These are phyloP conservation scores for Spea bombifrons DNA, from an alignment of 2,113 vertebrate species.

Conservation along the genomic window DNA sequence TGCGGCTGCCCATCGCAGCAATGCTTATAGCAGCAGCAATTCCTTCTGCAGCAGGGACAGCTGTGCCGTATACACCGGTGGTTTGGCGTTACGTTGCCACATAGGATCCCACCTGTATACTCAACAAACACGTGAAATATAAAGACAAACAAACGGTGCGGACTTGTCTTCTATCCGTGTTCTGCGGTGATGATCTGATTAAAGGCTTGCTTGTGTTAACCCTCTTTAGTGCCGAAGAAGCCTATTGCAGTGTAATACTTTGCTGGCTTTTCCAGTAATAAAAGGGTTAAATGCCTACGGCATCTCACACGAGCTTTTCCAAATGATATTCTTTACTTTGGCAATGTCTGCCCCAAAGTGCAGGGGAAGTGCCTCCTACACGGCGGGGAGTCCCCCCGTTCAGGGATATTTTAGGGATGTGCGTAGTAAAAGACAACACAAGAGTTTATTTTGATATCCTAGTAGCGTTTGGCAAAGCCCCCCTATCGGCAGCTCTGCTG, in stretches of 20 bases:
- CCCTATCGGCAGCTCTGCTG: background rate
- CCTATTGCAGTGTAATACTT: background rate
- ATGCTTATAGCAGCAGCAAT: conserved; percentile 18
- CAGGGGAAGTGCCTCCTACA: background rate
- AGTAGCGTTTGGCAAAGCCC: conserved; percentile 12
- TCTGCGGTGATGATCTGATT: background rate
- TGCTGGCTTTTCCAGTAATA: background rate
- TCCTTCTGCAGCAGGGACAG: conserved; percentile 17
- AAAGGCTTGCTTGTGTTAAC: background rate
- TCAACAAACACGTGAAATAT: conserved; percentile 4
- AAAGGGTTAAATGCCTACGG: background rate
- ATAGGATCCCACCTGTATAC: conserved; percentile 1
- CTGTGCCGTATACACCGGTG: background rate
- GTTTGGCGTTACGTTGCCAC: background rate
- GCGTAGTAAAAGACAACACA: conserved; percentile 22
- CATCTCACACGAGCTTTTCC: background rate
- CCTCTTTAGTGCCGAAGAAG: background rate
- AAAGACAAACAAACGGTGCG: conserved; percentile 38
- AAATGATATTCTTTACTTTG: conserved; percentile 16
- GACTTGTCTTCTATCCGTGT: conserved; percentile 3
- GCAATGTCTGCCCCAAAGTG: background rate
- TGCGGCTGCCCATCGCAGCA: conserved; percentile 8
- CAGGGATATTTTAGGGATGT: conserved; percentile 24
- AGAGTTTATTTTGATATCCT: conserved; percentile 23
- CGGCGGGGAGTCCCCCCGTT: background rate